Conservation (phyloP, 92 coral and sea anemone species). For the Virgularia gustaviana region DNA sequence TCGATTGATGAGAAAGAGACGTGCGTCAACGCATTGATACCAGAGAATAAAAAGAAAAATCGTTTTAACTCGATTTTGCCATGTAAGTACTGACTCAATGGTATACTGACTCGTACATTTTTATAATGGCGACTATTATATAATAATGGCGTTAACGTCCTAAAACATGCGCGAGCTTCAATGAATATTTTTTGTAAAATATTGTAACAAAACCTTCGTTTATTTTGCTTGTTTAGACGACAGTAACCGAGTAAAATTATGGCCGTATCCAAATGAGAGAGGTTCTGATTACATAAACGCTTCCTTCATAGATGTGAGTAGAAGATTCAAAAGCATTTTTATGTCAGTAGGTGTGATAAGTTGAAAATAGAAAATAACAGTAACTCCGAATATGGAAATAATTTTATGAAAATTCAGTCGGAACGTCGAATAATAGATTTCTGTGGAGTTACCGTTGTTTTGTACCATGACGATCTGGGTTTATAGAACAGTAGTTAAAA, state of each 20-base stretch:
- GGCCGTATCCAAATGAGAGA: constrained; percentile 82
- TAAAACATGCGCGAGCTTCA: neutral
- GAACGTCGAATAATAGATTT: neutral
- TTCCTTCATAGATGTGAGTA: constrained; percentile 84
- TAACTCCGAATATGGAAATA: too few relatives aligned
- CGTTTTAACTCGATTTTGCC: constrained; percentile 85
- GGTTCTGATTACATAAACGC: constrained; percentile 98
- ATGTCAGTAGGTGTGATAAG: too few relatives aligned
- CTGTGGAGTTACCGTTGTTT: neutral
- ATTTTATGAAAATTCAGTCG: too few relatives aligned
- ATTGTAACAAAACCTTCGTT: too few relatives aligned
- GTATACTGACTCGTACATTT: neutral
- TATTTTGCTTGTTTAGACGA: constrained; percentile 56
- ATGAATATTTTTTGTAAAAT: neutral
- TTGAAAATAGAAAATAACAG: too few relatives aligned
- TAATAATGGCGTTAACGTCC: neutral
- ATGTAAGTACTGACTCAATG: constrained; percentile 54
- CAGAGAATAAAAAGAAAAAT: constrained; percentile 84
- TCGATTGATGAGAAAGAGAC: constrained; percentile 64
- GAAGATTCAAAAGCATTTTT: neutral
- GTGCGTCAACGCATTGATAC: constrained; percentile 81
- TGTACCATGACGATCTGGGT: neutral
- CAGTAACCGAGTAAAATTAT: constrained; percentile 73
- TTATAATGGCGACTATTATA: neutral
- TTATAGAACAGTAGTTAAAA: too few relatives aligned